Conservation (phyloP, 2,888 invertebrate genomes). For the Argyresthia albistria region DNA sequence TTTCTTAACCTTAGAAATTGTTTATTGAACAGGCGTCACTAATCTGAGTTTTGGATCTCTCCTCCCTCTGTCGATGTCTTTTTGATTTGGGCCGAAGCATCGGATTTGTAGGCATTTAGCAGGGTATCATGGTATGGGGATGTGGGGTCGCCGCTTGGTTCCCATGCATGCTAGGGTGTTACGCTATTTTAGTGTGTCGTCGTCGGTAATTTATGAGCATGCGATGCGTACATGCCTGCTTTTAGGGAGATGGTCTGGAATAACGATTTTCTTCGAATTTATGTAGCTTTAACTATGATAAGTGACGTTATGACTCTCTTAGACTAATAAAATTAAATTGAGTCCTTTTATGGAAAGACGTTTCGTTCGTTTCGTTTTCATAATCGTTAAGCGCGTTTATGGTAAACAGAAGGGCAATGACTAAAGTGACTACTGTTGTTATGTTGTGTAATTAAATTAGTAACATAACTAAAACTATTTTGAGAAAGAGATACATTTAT, state of each 20-base stretch:
- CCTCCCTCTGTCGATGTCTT: slow-evolving; percentile 42
- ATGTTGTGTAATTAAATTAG: no score
- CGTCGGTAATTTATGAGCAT: slow-evolving; percentile 60
- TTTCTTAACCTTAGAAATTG: slow-evolving; percentile 52
- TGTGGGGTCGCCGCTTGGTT: slow-evolving; percentile 37
- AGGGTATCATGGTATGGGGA: slow-evolving; percentile 17
- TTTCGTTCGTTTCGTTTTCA: background rate
- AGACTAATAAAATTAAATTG: background rate
- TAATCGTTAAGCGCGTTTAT: background rate
- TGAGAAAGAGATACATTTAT: no score
- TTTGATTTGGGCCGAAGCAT: slow-evolving; percentile 53
- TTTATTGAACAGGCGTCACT: slow-evolving; percentile 59
- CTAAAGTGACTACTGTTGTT: background rate
- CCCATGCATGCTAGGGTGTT: slow-evolving; percentile 64
- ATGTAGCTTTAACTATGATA: slow-evolving; percentile 39
- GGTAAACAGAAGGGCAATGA: background rate
- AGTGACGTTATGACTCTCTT: slow-evolving; percentile 11
- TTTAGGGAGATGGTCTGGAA: slow-evolving; percentile 53
- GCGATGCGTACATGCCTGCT: slow-evolving; percentile 47
- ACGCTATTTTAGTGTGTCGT: slow-evolving; percentile 68
- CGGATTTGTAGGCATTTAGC: slow-evolving; percentile 64
- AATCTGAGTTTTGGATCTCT: slow-evolving; percentile 41
- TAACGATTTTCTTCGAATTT: slow-evolving; percentile 54
- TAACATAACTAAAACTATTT: no score
- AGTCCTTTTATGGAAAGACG: background rate